Evolutionary conservation across 2,888 invertebrate species (phyloP), one percentile per base, ranked within the genome.

Genomic region (Mimachlamys varia): DNA sequence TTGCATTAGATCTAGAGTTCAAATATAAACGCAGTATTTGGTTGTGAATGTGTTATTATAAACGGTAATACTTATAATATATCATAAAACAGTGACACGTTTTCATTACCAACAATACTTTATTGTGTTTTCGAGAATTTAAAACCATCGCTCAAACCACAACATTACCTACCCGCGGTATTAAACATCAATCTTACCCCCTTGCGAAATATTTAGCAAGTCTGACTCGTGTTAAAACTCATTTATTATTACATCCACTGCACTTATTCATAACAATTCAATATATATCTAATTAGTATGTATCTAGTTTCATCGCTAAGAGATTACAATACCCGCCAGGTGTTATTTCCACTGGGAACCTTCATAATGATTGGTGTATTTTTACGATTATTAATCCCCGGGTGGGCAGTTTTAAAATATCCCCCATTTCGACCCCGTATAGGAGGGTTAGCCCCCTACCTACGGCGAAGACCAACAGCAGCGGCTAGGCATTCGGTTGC

Each of bases 351-450:
- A 33, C 76, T 76, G 27, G 33, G 10, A 76, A 76, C 27, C 27
- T 76, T 12, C 27, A 22, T 33, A 76, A 76, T 76, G 76, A 33
- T 76, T 76, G 12, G 76, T 76, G 33, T 27, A 33, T 10, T 76
- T 76, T 33, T 33, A 33, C 76, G 22, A 33, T 76, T 76, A 33
- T 76, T 76, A 76, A 76, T 76, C 76, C 76, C 76, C 76, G 76
- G 76, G 76, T 76, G 76, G 76, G 33, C 76, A 76, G 76, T 17
- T 19, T 7, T 15, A 76, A 7, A 27, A 76, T 76, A 33, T 12
- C 22, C 76, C 76, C 76, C 3, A 76, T 27, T 33, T 76, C 76
- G 76, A 76, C 76, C 76, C 27, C 33, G 33, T 27, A 33, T 33
- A 76, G 27, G 76, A 76, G 33, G 76, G 33, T 76, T 76, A 4